Evolutionary conservation across 2,113 vertebrate genomes (phyloP).

Genomic region (Podilymbus podiceps): DNA sequence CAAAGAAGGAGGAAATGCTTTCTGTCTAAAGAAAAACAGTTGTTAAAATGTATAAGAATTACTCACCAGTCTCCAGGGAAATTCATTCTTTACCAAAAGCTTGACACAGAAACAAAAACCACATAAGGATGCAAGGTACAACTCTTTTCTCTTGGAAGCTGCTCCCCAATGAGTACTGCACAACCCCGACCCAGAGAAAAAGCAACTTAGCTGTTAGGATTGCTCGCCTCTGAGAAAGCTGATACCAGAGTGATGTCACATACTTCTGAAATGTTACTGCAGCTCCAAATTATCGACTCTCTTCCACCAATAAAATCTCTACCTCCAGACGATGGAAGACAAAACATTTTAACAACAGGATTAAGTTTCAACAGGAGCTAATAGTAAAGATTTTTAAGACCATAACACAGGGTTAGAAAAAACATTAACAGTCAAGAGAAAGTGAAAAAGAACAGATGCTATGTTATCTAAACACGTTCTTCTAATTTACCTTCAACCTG

Average conservation of each 20-base stretch:
- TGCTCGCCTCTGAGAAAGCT: constrained; percentile 71
- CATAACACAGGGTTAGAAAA: rapidly evolving
- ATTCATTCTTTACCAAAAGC: constrained; percentile 21
- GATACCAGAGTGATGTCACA: constrained; percentile 84
- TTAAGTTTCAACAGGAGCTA: neutral
- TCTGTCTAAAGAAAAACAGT: neutral
- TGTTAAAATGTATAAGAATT: constrained; percentile 24
- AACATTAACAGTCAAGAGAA: neutral
- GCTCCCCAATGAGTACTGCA: constrained; percentile 50
- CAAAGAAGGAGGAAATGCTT: neutral
- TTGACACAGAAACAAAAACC: neutral
- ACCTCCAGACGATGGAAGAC: neutral
- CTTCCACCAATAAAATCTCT: constrained; percentile 39
- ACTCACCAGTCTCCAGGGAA: constrained; percentile 67
- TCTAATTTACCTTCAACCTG: neutral
- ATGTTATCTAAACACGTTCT: neutral
- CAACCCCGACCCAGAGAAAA: constrained; percentile 44
- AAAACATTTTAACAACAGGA: neutral
- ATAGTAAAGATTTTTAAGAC: neutral
- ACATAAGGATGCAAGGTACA: neutral
- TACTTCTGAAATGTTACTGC: constrained; percentile 45
- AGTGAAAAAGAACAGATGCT: neutral
- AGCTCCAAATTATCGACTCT: constrained; percentile 52
- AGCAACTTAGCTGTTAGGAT: constrained; percentile 64
- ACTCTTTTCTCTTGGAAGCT: constrained; percentile 44